Conservation (phyloP, 1,140 invertebrate genomes). For the Anadara kagoshimensis region DNA sequence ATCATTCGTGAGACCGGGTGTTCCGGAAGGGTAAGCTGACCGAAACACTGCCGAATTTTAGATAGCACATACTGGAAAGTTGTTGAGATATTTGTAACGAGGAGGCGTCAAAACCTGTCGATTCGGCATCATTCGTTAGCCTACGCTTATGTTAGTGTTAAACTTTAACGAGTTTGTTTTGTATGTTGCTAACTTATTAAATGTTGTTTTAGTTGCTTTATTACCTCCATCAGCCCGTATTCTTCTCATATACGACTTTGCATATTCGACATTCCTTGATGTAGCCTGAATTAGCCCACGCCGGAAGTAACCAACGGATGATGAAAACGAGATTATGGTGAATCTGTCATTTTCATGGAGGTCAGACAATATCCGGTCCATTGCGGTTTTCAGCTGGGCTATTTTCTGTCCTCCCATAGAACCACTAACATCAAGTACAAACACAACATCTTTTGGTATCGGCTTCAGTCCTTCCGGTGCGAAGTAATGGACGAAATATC, state of each 20-base stretch:
- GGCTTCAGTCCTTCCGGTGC: slow-evolving; percentile 77
- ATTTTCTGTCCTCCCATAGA: slow-evolving; percentile 81
- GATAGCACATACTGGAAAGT: too few relatives aligned
- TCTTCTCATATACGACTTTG: slow-evolving; percentile 37
- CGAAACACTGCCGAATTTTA: too few relatives aligned
- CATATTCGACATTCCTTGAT: slow-evolving; percentile 25
- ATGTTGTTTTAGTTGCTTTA: too few relatives aligned
- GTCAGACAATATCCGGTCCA: slow-evolving; percentile 80
- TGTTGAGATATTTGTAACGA: too few relatives aligned
- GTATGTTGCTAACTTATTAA: too few relatives aligned
- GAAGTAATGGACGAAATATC: slow-evolving; percentile 87
- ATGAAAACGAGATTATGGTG: slow-evolving; percentile 80
- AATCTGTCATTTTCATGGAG: slow-evolving; percentile 80
- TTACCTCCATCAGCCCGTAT: slow-evolving; percentile 56
- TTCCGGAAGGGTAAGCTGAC: too few relatives aligned
- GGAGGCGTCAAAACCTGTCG: too few relatives aligned
- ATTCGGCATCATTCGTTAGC: too few relatives aligned
- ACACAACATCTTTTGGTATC: slow-evolving; percentile 81
- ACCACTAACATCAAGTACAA: slow-evolving; percentile 82
- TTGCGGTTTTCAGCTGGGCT: slow-evolving; percentile 80
- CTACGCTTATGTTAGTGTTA: too few relatives aligned
- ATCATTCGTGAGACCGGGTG: too few relatives aligned
- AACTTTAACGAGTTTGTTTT: too few relatives aligned
- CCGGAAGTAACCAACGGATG: slow-evolving; percentile 59
- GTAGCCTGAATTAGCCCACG: slow-evolving; percentile 36